phyloP scores from a whole-genome alignment of 2,797 vertebrate species.

The Eospalax fontanierii region DNA sequence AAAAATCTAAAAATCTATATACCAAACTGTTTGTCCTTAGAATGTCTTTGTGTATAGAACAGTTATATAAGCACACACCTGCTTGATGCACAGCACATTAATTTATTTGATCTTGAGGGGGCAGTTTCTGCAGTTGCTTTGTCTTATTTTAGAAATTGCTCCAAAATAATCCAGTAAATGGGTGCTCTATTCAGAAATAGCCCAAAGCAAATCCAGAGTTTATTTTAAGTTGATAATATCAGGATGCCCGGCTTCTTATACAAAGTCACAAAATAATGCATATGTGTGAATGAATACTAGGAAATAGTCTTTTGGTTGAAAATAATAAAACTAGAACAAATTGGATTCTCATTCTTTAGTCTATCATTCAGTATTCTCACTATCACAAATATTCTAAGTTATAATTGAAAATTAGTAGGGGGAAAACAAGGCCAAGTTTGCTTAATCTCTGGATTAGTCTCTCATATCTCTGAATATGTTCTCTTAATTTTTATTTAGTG shows the following conservation, averaged over 20 bases:
- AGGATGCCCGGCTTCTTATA: constrained; percentile 5
- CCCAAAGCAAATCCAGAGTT: constrained; percentile 6
- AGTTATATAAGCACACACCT: neutral
- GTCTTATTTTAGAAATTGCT: constrained; percentile 50
- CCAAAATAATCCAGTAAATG: constrained; percentile 26
- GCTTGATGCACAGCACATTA: neutral
- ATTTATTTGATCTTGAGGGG: neutral
- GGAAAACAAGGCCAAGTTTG: constrained; percentile 52
- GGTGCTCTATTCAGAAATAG: constrained; percentile 30
- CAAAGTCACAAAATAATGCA: constrained; percentile 22
- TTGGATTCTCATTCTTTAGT: neutral
- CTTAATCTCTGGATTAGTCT: constrained; percentile 60
- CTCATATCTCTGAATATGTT: constrained; percentile 52
- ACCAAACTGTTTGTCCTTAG: constrained; percentile 3
- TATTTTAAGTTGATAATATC: constrained; percentile 17
- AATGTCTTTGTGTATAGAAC: constrained; percentile 34
- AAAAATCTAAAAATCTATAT: neutral
- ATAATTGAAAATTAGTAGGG: constrained; percentile 42
- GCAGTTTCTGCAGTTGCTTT: constrained; percentile 27
- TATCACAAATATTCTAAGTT: neutral
- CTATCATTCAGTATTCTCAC: neutral
- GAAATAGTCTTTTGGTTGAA: neutral
- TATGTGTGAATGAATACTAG: constrained; percentile 23
- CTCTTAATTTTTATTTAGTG: constrained; percentile 62
- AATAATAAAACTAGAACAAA: neutral